Evolutionary conservation across 2,113 vertebrate species (phyloP).

Genomic region (Gavialis gangeticus): DNA sequence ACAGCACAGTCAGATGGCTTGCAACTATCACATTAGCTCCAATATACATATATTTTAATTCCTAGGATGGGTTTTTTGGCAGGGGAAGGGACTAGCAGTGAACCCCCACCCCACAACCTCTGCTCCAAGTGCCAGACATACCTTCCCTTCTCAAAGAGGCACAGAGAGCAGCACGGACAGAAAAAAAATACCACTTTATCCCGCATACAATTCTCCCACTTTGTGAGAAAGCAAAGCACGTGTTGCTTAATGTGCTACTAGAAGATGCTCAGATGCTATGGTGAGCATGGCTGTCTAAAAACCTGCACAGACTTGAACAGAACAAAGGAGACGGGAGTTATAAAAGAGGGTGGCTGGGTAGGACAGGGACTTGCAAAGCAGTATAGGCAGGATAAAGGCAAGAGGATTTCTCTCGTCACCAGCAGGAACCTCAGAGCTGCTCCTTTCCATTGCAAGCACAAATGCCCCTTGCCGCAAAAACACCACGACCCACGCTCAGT

Average conservation of each 20-base stretch:
- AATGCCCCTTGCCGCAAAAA: rapidly evolving
- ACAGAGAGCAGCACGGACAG: too few species aligned
- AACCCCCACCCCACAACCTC: background rate
- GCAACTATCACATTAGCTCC: background rate
- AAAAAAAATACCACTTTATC: too few species aligned
- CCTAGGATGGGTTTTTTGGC: background rate
- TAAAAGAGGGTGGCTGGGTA: rapidly evolving
- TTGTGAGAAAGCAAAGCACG: too few species aligned
- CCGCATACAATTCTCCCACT: too few species aligned
- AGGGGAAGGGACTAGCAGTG: background rate
- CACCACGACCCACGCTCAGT: too few species aligned
- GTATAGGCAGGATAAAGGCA: background rate
- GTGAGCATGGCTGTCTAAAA: too few species aligned
- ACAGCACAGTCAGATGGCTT: background rate
- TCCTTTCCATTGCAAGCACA: background rate
- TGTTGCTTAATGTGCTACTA: too few species aligned
- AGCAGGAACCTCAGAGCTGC: background rate
- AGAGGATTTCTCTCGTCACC: background rate
- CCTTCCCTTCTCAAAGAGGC: too few species aligned
- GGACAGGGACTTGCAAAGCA: rapidly evolving
- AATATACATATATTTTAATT: background rate
- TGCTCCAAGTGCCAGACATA: too few species aligned
- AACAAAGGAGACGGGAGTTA: background rate
- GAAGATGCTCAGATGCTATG: too few species aligned
- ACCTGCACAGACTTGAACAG: rapidly evolving